A percentile compares a stretch with the other conserved stretches of the same genome.
phyloP scores from a whole-genome alignment of 2,888 invertebrate species.

The Leucoptera coffeella region DNA sequence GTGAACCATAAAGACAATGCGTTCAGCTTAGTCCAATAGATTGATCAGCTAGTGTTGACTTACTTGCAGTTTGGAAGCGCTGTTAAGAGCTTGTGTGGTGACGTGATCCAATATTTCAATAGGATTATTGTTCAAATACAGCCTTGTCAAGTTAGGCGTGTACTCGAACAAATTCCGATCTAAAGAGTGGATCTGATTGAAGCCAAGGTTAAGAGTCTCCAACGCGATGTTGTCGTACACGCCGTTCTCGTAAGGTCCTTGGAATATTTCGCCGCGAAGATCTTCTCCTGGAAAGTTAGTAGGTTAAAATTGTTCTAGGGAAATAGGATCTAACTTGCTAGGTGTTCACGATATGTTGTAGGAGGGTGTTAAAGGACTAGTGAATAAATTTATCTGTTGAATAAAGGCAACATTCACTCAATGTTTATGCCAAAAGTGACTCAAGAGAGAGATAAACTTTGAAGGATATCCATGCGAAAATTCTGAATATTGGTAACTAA shows the following conservation, averaged over 20 bases:
- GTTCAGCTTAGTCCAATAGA: too few species aligned
- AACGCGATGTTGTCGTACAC: conserved; percentile 53
- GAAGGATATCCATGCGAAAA: too few species aligned
- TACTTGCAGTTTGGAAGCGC: conserved; percentile 50
- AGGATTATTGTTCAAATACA: conserved; percentile 58
- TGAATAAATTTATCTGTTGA: too few species aligned
- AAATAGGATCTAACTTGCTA: too few species aligned
- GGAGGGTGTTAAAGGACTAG: too few species aligned
- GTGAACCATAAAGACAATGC: too few species aligned
- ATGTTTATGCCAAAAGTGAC: too few species aligned
- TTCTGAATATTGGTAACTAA: too few species aligned
- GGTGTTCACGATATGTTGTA: too few species aligned
- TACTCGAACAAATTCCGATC: conserved; percentile 58
- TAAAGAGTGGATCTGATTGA: conserved; percentile 58
- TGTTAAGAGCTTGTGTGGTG: conserved; percentile 52
- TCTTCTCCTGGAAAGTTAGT: conserved; percentile 52
- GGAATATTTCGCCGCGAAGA: conserved; percentile 58
- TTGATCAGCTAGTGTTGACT: not conserved
- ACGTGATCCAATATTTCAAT: conserved; percentile 55
- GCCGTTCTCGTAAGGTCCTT: conserved; percentile 55
- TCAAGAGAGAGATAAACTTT: too few species aligned
- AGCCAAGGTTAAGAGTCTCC: conserved; percentile 55
- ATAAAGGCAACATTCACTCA: too few species aligned
- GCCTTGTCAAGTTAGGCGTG: conserved; percentile 52
- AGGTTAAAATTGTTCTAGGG: too few species aligned